Evolutionary conservation across 2,888 invertebrate species (phyloP).

Genomic region (Dasypogon diadema): DNA sequence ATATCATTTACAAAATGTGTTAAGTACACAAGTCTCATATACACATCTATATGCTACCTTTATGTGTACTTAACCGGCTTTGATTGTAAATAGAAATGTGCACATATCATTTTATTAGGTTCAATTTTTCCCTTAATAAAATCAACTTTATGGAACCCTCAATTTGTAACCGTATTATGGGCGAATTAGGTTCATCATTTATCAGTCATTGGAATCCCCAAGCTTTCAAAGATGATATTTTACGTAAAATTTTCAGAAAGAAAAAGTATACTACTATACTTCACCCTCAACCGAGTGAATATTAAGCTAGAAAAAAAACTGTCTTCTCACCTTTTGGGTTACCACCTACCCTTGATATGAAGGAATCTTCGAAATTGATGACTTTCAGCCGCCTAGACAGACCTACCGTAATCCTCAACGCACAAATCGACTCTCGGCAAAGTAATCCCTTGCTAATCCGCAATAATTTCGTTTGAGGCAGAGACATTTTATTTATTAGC

Average conservation of each 20-base stretch:
- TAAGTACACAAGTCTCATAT: no score
- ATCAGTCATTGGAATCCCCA: conserved; percentile 14
- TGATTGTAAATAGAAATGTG: no score
- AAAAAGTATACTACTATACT: background rate
- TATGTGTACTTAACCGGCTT: no score
- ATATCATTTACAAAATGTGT: no score
- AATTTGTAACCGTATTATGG: conserved; percentile 33
- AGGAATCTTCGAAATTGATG: conserved; percentile 44
- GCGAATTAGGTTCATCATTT: conserved; percentile 38
- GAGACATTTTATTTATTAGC: conserved; percentile 48
- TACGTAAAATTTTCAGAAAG: background rate
- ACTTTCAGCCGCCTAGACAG: conserved; percentile 47
- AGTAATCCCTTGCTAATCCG: conserved; percentile 42
- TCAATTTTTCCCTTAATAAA: conserved; percentile 1
- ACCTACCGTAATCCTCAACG: conserved; percentile 12
- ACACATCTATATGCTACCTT: no score
- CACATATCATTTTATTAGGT: background rate
- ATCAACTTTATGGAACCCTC: conserved; percentile 30
- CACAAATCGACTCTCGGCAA: conserved; percentile 26
- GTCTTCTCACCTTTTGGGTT: conserved; percentile 31
- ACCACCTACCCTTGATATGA: background rate
- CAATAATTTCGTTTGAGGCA: conserved; percentile 46
- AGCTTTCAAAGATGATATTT: background rate
- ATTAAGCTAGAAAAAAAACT: conserved; percentile 19
- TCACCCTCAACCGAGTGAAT: background rate